Percentiles rank a stretch among this genome's conserved stretches.
phyloP scores from a whole-genome alignment of 2,113 vertebrate genomes.

The Tragelaphus imberbis region DNA sequence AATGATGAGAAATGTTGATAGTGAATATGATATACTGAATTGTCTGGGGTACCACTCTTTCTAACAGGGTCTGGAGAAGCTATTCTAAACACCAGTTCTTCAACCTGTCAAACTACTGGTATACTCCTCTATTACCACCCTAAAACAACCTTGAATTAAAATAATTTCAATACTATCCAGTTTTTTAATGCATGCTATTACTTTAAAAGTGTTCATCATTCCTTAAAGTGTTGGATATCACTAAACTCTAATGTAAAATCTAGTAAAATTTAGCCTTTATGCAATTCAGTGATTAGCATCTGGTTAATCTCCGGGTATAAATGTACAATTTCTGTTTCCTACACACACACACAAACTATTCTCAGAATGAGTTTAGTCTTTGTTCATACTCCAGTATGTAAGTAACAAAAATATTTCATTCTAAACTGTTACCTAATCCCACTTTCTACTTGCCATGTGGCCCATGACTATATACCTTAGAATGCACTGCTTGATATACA shows the following conservation, averaged over 20 bases:
- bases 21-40: background rate
- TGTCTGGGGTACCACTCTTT: background rate
- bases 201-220: background rate
- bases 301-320: background rate
- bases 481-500: background rate
- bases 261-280: background rate
- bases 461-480: background rate
- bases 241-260: background rate
- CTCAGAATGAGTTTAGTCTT: background rate
- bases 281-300: background rate
- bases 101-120: background rate
- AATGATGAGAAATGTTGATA: background rate
- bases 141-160: background rate
- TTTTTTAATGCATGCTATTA: background rate
- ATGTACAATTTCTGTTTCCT: background rate
- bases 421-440: background rate
- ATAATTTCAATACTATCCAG: background rate
- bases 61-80: background rate
- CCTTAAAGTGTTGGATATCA: background rate
- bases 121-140: background rate
- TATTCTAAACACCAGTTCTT: background rate
- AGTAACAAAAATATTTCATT: constrained; percentile 12
- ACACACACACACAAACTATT: background rate
- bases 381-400: background rate
- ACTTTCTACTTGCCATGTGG: background rate